Evolutionary conservation across 1,140 invertebrate genomes (phyloP), one percentile per base, ranked within the genome.

Genomic region (Caerostris darwini): DNA sequence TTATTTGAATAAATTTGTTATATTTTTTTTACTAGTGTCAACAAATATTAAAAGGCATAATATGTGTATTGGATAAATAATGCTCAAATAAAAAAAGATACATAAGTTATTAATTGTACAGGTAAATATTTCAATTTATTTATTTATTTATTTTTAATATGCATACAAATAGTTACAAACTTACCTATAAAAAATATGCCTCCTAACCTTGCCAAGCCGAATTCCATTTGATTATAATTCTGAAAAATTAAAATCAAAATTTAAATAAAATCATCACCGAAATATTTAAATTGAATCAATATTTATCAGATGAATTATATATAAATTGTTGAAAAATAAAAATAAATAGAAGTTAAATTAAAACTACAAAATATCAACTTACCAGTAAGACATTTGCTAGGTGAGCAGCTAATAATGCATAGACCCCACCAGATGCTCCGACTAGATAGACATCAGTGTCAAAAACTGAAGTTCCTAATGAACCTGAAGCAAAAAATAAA

Each of bases 151-250:
- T 34, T 34, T 34, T 1, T 1, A 34, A 34, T 34, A 34, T 34
- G 34, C 34, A 34, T 2, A 34, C 34, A 34, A 34, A 34, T 34
- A 34, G 34, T 34, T 34, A 34, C 34, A 83, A 3, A 95, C 97
- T 97, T 96, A 98, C 98, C 98, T 95, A 99, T 98, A 83, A 99
- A 97, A 95, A 99, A 97, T 95, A 99, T 98, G 85, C 98, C 98
- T 95, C 99, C 97, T 93, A 99, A 97, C 94, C 98, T 97, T 94
- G 99, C 97, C 92, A 99, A 97, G 59, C 98, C 99, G 96, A 99
- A 98, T 95, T 99, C 98, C 98, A 99, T 99, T 96, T 99, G 98
- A 96, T 99, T 98, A 96, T 99, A 99, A 96, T 99, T 99, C 94
- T 95, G 81, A 91, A 94, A 95, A 58, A 85, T 5, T 50, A 71